phyloP scores from a whole-genome alignment of 2,888 invertebrate genomes.

The Thecocarcelia acutangulata region DNA sequence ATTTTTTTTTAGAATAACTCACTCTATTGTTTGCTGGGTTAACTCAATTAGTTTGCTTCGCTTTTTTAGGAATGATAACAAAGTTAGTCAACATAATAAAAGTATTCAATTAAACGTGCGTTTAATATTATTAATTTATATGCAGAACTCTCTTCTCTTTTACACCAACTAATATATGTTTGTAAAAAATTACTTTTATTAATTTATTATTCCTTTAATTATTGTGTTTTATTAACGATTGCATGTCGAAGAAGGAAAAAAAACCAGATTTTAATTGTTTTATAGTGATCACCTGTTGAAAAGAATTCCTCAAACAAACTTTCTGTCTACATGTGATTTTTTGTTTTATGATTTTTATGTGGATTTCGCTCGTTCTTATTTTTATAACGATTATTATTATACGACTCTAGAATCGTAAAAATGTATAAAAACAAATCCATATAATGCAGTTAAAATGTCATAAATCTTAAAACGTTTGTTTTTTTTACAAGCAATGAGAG shows the following conservation, averaged over 20 bases:
- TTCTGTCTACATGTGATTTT: conserved; percentile 3
- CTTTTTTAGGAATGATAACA: not conserved
- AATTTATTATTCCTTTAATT: conserved; percentile 24
- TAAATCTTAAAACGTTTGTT: conserved; percentile 52
- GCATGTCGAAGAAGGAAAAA: conserved; percentile 18
- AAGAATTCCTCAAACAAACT: conserved; percentile 10
- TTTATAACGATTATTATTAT: conserved; percentile 41
- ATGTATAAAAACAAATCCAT: conserved; percentile 41
- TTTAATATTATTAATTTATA: conserved; percentile 15
- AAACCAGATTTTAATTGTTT: conserved; percentile 45
- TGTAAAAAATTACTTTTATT: conserved; percentile 16
- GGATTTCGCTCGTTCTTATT: conserved; percentile 2
- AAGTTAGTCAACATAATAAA: not conserved
- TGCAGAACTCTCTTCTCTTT: no score
- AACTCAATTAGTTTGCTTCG: no score
- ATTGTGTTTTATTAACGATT: conserved; percentile 17
- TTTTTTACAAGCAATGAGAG: conserved; percentile 3
- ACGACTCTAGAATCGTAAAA: conserved; percentile 45
- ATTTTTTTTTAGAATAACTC: no score
- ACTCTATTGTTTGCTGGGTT: no score
- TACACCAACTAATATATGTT: no score
- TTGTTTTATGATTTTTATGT: conserved; percentile 1
- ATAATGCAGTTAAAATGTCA: conserved; percentile 56
- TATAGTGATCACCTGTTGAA: conserved; percentile 58
- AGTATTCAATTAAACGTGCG: not conserved